These are phyloP conservation scores for Megalonaias nervosa DNA, from an alignment of 1,140 invertebrate species.

Conservation along the genomic window DNA sequence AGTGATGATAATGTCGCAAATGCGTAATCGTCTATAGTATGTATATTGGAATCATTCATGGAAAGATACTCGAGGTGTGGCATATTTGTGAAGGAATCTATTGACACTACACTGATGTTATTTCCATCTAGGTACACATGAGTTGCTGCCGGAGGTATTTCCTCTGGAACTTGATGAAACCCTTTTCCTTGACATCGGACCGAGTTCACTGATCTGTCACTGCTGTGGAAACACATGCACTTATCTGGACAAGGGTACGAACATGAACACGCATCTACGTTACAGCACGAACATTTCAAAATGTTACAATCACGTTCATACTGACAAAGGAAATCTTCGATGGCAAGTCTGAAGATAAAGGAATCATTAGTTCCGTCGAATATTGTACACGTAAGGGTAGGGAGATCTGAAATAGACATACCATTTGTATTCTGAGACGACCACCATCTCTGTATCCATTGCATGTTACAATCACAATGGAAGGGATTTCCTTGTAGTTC, in stretches of 20 bases:
- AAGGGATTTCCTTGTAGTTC: no score
- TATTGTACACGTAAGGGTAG: no score
- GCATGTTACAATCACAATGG: no score
- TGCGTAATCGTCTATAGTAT: conserved; percentile 38
- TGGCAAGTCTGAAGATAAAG: background rate
- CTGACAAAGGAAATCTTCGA: conserved; percentile 46
- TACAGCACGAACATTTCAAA: conserved; percentile 49
- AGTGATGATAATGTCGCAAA: conserved; percentile 45
- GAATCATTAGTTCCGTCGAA: no score
- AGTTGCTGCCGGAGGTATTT: conserved; percentile 43
- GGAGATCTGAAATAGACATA: no score
- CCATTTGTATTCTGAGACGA: no score
- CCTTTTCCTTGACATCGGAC: conserved; percentile 39
- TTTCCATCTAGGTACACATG: conserved; percentile 52
- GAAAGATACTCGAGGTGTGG: conserved; percentile 36
- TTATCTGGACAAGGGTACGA: conserved; percentile 38
- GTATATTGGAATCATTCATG: conserved; percentile 50
- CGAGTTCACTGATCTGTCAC: conserved; percentile 26
- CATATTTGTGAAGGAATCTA: conserved; percentile 37
- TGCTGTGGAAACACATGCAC: conserved; percentile 42
- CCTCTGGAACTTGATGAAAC: conserved; percentile 34
- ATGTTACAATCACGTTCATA: conserved; percentile 40
- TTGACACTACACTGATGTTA: conserved; percentile 32
- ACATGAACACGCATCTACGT: conserved; percentile 43
- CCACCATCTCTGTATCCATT: no score